phyloP scores from a whole-genome alignment of 2,797 vertebrate genomes.

The Coccyzus lansbergi region DNA sequence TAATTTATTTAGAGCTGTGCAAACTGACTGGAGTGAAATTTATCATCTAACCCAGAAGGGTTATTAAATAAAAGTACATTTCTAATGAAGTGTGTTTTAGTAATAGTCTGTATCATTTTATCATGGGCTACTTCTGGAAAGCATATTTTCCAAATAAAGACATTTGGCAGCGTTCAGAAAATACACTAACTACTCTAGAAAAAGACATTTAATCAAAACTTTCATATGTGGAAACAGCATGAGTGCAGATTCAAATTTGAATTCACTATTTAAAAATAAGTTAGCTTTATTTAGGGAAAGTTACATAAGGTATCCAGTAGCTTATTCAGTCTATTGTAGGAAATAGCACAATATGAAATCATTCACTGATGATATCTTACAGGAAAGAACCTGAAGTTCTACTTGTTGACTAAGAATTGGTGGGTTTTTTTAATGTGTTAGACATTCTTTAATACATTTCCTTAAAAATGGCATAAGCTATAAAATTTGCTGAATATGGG shows the following conservation, averaged over 20 bases:
- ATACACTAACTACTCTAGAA: neutral
- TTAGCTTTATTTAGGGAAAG: neutral
- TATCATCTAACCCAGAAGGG: neutral
- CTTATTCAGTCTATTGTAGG: neutral
- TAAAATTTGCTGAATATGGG: neutral
- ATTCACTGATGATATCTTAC: neutral
- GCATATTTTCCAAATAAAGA: neutral
- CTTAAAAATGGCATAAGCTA: fast-evolving
- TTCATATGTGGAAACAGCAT: neutral
- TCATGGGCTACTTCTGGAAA: neutral
- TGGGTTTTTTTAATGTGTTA: neutral
- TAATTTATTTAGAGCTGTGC: neutral
- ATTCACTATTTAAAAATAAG: neutral
- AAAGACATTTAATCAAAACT: neutral
- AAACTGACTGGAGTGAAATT: neutral
- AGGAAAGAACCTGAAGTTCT: neutral
- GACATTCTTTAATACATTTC: neutral
- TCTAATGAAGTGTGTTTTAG: neutral
- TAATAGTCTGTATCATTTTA: neutral
- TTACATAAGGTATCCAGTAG: neutral
- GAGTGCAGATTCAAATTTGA: neutral
- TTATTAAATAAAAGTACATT: neutral
- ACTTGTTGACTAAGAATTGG: neutral
- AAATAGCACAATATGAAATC: neutral
- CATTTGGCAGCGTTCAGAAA: neutral